phyloP scores from a whole-genome alignment of 1,140 invertebrate genomes.

The Nylanderia fulva region DNA sequence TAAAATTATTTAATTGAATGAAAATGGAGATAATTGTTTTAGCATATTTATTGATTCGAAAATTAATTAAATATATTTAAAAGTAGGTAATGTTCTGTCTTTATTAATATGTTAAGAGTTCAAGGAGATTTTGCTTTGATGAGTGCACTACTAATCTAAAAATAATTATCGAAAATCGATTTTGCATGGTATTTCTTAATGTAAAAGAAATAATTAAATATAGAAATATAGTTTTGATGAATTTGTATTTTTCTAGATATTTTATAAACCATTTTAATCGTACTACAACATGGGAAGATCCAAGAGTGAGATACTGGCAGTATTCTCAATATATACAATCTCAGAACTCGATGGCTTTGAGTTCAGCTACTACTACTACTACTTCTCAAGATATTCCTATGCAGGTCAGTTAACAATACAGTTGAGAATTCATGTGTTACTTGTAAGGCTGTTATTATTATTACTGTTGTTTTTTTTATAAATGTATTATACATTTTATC shows the following conservation, averaged over 20 bases:
- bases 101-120: background rate
- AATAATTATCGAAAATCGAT: slow-evolving; percentile 37
- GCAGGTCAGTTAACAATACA: slow-evolving; percentile 83
- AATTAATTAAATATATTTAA: background rate
- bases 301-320: slow-evolving; percentile 87
- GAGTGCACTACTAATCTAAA: background rate
- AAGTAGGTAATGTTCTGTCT: background rate
- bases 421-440: no score
- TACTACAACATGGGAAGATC: slow-evolving; percentile 90
- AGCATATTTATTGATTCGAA: background rate
- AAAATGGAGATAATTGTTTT: background rate
- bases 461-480: no score
- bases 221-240: no score
- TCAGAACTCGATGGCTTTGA: slow-evolving; percentile 82
- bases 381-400: slow-evolving; percentile 86
- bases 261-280: slow-evolving; percentile 92
- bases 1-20: background rate
- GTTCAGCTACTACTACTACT: slow-evolving; percentile 84
- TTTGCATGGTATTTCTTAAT: background rate
- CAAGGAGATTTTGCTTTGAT: background rate
- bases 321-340: slow-evolving; percentile 83
- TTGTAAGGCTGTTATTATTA: no score
- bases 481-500: no score
- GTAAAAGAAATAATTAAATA: background rate
- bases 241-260: slow-evolving; percentile 89